Evolutionary conservation across 2,888 invertebrate genomes (phyloP), one percentile per base, ranked within the genome.

Genomic region (Trissonchulus sp.): DNA sequence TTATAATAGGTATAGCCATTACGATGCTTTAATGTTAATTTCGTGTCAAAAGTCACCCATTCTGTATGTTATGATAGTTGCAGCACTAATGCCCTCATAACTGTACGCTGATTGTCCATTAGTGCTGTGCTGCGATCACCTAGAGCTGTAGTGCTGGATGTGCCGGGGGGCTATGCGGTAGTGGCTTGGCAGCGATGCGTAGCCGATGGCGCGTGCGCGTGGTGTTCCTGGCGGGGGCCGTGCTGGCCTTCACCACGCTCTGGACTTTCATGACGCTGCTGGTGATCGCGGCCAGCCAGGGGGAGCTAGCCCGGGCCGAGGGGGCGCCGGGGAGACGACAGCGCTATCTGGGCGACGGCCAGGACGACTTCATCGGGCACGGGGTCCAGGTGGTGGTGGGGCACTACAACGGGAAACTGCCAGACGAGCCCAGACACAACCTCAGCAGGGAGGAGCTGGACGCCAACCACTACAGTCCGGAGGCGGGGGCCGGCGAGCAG

Each of bases 401-500:
- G 0, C 83, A 83, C 74, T 83, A 83, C 77, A 84, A 82, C 71
- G 83, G 83, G 1, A 83, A 83, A 72, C 74, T 83, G 65, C 82
- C 83, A 2, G 79, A 79, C 35, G 82, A 82, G 68, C 80, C 79
- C 60, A 78, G 77, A 30, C 74, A 78, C 30, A 83, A 83, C 78
- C 74, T 83, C 63, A 82, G 81, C 28, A 78, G 79, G 37, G 84
- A 81, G 36, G 80, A 84, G 63, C 75, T 82, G 18, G 83, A 84
- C 76, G 79, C 81, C 8, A 84, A 84, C 77, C 79, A 81, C 68
- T 84, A 80, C 76, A 71, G 78, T 28, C 84, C 84, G 15, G 72
- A 78, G 8, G 74, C 77, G 23, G 81, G 79, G 34, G 80, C 93
- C 37, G 99, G 99, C 63, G 98, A 98, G 87, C 88, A 91, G 89